Conservation (phyloP, 1,140 invertebrate species). For the Anoplophora glabripennis region DNA sequence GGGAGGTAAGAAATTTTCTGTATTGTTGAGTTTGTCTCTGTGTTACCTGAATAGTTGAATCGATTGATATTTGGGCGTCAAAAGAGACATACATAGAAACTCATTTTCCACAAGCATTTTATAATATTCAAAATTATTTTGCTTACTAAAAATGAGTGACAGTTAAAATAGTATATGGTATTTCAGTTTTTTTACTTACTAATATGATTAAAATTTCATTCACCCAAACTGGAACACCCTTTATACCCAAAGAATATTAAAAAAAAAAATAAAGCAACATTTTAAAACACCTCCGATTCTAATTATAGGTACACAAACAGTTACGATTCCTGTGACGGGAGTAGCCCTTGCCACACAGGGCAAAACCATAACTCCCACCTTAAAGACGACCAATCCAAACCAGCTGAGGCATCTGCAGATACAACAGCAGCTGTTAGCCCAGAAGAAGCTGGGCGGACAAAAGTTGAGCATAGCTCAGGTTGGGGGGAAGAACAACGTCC, state of each 20-base stretch:
- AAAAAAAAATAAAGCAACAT: neutral
- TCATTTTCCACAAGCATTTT: no score
- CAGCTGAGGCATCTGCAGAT: slow-evolving; percentile 68
- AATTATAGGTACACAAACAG: slow-evolving; percentile 47
- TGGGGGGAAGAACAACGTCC: slow-evolving; percentile 53
- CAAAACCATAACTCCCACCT: slow-evolving; percentile 49
- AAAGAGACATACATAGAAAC: neutral
- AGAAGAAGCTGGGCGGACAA: slow-evolving; percentile 52
- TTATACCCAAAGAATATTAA: no score
- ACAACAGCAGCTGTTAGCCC: slow-evolving; percentile 63
- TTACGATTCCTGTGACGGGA: slow-evolving; percentile 50
- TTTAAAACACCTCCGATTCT: neutral
- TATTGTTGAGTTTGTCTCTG: neutral
- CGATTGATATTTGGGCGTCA: neutral
- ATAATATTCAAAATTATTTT: no score
- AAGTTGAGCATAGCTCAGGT: slow-evolving; percentile 48
- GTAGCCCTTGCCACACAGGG: slow-evolving; percentile 50
- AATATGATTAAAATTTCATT: no score
- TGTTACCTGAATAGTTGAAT: neutral
- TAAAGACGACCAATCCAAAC: slow-evolving; percentile 59
- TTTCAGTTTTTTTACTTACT: no score
- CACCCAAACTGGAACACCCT: no score
- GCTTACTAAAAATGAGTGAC: no score
- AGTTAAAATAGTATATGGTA: no score
- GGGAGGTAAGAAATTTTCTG: slow-evolving; percentile 30